These are phyloP conservation scores for Batillaria attramentaria DNA, from an alignment of 1,140 invertebrate genomes.

Conservation along the genomic window DNA sequence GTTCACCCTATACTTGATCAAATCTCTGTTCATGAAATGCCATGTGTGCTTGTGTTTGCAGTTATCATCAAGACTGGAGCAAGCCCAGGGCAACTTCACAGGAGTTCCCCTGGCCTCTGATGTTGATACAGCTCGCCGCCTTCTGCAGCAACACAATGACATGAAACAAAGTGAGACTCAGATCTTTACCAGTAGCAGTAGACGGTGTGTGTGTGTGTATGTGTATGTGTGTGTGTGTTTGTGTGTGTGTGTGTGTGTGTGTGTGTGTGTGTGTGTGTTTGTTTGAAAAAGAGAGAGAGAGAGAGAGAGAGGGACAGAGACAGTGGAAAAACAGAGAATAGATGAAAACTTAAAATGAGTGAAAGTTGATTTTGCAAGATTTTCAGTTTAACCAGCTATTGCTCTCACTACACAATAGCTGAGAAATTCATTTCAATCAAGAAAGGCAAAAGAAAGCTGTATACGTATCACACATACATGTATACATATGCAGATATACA, in stretches of 20 bases:
- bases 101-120: slow-evolving; percentile 64
- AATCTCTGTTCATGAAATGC: neutral
- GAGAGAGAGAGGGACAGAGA: too few species aligned
- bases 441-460: too few species aligned
- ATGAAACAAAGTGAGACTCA: slow-evolving; percentile 70
- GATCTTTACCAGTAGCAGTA: too few species aligned
- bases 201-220: too few species aligned
- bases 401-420: too few species aligned
- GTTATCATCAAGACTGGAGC: slow-evolving; percentile 80
- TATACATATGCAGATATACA: neutral
- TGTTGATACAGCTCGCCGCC: slow-evolving; percentile 75
- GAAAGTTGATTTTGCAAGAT: too few species aligned
- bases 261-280: neutral
- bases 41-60: slow-evolving; percentile 64
- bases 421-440: too few species aligned
- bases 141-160: slow-evolving; percentile 70
- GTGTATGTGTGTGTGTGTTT: neutral
- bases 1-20: neutral
- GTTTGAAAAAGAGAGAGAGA: too few species aligned
- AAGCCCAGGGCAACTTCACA: slow-evolving; percentile 72
- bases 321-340: too few species aligned
- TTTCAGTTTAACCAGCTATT: too few species aligned
- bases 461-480: neutral
- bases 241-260: neutral
- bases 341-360: too few species aligned